phyloP scores from a whole-genome alignment of 1,140 invertebrate genomes.

The Antheraea mylitta region DNA sequence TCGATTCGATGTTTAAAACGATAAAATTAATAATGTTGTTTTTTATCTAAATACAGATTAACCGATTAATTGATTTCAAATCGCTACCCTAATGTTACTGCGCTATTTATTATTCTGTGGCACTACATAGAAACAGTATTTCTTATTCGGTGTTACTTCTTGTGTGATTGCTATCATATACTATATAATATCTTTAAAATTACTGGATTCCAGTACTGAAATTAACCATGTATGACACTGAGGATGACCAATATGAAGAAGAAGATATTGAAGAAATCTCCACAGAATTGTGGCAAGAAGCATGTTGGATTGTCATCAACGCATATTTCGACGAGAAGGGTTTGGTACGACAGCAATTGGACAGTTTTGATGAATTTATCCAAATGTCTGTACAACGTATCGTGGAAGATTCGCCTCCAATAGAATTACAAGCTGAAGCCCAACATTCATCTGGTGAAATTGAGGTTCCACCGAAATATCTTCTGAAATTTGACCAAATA shows the following conservation, averaged over 20 bases:
- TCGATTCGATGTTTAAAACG: no score
- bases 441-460: slow-evolving; percentile 96
- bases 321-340: slow-evolving; percentile 99
- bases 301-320: slow-evolving; percentile 99
- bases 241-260: slow-evolving; percentile 85
- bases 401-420: slow-evolving; percentile 98
- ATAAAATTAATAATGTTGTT: no score
- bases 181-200: not conserved
- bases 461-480: slow-evolving; percentile 94
- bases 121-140: no score
- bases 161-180: no score
- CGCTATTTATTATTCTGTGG: no score
- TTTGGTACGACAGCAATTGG: slow-evolving; percentile 98
- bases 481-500: slow-evolving; percentile 99
- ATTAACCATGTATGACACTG: slow-evolving; percentile 69
- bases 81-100: no score
- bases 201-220: not conserved
- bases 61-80: no score
- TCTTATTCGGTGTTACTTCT: no score
- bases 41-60: no score
- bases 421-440: slow-evolving; percentile 98
- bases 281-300: slow-evolving; percentile 98
- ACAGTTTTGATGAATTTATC: slow-evolving; percentile 99
- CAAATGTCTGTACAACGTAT: slow-evolving; percentile 99
- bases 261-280: slow-evolving; percentile 95